Conservation (phyloP, 2,113 vertebrate species). For the Strix aluco region DNA sequence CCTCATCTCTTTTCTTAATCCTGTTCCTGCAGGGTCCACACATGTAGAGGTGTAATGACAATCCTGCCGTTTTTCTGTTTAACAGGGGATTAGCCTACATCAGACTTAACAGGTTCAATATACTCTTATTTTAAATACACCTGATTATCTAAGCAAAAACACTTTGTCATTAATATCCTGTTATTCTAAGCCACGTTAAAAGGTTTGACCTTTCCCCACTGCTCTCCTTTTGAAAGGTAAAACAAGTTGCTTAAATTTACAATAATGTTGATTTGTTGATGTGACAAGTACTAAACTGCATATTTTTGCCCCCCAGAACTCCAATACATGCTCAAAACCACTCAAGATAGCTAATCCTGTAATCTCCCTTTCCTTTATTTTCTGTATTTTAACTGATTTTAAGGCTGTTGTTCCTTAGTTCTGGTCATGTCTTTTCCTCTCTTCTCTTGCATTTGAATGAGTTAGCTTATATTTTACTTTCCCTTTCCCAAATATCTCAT, state of each 20-base stretch:
- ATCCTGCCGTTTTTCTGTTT: background rate
- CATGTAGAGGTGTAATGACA: background rate
- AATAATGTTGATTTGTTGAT: background rate
- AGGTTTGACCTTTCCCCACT: background rate
- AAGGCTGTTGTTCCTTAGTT: background rate
- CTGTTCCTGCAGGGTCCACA: background rate
- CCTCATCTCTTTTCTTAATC: background rate
- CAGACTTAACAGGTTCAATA: background rate
- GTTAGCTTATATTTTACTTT: background rate
- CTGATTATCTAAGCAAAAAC: background rate
- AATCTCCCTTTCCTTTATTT: background rate
- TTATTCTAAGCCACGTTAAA: background rate
- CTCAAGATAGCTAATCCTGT: background rate
- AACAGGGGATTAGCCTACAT: background rate
- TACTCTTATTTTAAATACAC: background rate
- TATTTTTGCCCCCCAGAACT: rapidly evolving
- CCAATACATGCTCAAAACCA: background rate
- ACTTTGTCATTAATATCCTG: background rate
- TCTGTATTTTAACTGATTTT: background rate
- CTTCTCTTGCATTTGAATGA: background rate
- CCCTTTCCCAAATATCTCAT: background rate
- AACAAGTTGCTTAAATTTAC: background rate
- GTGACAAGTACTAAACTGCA: background rate
- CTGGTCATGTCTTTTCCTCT: background rate
- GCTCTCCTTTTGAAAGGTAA: background rate